Percentiles rank a stretch among this genome's conserved stretches.
These are phyloP conservation scores for Phycodurus eques DNA, from an alignment of 2,113 vertebrate genomes.

Conservation along the genomic window DNA sequence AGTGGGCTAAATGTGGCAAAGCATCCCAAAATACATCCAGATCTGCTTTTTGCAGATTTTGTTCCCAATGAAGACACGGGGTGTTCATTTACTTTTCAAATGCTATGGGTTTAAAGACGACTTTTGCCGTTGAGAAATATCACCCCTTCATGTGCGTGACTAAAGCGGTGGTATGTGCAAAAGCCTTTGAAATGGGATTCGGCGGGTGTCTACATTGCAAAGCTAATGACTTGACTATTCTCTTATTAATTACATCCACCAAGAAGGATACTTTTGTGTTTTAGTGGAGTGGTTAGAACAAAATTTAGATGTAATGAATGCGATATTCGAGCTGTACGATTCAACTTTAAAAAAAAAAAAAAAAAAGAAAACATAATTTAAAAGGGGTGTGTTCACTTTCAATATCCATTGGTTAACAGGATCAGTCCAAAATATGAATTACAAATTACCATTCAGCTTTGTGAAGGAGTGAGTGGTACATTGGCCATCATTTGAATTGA, in stretches of 20 bases:
- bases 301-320: neutral
- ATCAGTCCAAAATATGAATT: no score
- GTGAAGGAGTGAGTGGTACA: no score
- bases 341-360: no score
- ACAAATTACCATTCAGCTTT: no score
- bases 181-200: neutral
- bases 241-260: neutral
- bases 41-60: slow-evolving; percentile 4
- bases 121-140: slow-evolving; percentile 6
- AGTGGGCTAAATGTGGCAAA: slow-evolving; percentile 20
- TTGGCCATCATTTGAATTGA: no score
- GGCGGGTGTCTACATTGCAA: neutral
- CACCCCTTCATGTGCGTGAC: slow-evolving; percentile 11
- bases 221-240: neutral
- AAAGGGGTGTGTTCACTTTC: no score
- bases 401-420: no score
- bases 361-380: no score
- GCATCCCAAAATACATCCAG: slow-evolving; percentile 48
- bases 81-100: neutral
- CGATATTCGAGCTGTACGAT: neutral
- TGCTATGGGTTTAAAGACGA: neutral
- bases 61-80: neutral
- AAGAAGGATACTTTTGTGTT: neutral
- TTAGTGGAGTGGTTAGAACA: neutral
- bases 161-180: neutral